Base-by-base conservation (phyloP, 2,113 vertebrate genomes). In the Catharus bicknelli region DNA sequence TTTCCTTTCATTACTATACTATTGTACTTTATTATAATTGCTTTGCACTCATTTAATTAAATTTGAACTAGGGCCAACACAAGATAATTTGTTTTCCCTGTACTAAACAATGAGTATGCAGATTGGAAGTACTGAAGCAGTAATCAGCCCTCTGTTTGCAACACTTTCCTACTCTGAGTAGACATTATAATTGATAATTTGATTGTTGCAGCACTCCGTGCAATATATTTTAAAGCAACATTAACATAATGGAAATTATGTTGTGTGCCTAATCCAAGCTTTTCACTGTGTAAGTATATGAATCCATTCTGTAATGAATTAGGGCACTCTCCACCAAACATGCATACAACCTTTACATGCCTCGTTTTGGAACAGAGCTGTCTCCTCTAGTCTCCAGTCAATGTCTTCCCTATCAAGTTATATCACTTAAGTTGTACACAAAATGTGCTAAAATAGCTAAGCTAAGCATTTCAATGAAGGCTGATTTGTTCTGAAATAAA, bases 61-160 rank as follows among this genome's bases (percentile, higher is more conserved):
- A 99, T 98, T 98, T 99, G 98, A 99, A 98, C 98, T 97, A 96
- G 97, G 98, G 98, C 98, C 98, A 99, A 98, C 98, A 98, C 97
- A 98, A 98, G 98, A 99, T 99, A 98, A 99, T 99, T 99, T 99
- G 98, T 99, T 99, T 99, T 99, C 98, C 98, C 98, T 97, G 99
- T 98, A 98, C 98, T 98, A 98, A 99, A 99, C 98, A 98, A 98
- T 98, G 98, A 98, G 98, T 98, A 98, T 98, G 98, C 98, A 98
- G 98, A 98, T 98, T 98, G 98, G 97, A 98, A 98, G 98, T 98
- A 97, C 98, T 98, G 98, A 98, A 98, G 97, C 98, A 97, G 97
- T 98, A 98, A 98, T 98, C 98, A 98, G 97, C 97, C 97, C 98
- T 98, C 97, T 98, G 98, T 98, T 98, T 98, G 97, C 97, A 98